These are phyloP conservation scores for Melanotaenia boesemani DNA, from an alignment of 2,797 vertebrate species.

Conservation along the genomic window DNA sequence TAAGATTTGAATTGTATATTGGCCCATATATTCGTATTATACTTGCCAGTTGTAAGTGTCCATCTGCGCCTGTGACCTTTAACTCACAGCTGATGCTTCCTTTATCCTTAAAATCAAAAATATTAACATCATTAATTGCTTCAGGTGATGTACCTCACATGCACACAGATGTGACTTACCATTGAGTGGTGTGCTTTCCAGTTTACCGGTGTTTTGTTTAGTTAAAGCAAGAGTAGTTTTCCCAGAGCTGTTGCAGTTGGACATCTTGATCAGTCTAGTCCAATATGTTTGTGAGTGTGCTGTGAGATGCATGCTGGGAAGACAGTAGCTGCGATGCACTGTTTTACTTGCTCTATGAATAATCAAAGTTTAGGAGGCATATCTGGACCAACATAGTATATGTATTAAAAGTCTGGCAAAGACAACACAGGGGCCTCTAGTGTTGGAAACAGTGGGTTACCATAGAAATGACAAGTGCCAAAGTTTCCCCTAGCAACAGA, in stretches of 20 bases:
- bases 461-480: slow-evolving; percentile 75
- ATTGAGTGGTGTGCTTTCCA: background rate
- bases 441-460: slow-evolving; percentile 70
- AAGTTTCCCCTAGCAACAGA: slow-evolving; percentile 77
- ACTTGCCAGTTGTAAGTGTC: background rate
- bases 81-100: background rate
- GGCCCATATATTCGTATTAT: background rate
- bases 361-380: slow-evolving; percentile 48
- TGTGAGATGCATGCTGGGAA: slow-evolving; percentile 44
- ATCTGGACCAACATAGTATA: slow-evolving; percentile 60
- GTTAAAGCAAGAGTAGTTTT: slow-evolving; percentile 43
- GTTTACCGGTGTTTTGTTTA: slow-evolving; percentile 34
- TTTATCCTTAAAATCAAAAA: background rate
- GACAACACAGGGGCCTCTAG: slow-evolving; percentile 59
- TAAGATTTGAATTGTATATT: background rate
- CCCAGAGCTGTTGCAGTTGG: slow-evolving; percentile 19
- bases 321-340: slow-evolving; percentile 46
- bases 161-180: no score
- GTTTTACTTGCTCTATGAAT: slow-evolving; percentile 46
- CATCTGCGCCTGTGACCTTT: slow-evolving; percentile 31
- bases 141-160: background rate
- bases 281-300: slow-evolving; percentile 12
- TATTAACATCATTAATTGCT: background rate
- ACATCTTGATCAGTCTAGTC: slow-evolving; percentile 33
- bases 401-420: slow-evolving; percentile 71